Evolutionary conservation across 2,888 invertebrate species (phyloP).

Genomic region (Leptopilina myrica): DNA sequence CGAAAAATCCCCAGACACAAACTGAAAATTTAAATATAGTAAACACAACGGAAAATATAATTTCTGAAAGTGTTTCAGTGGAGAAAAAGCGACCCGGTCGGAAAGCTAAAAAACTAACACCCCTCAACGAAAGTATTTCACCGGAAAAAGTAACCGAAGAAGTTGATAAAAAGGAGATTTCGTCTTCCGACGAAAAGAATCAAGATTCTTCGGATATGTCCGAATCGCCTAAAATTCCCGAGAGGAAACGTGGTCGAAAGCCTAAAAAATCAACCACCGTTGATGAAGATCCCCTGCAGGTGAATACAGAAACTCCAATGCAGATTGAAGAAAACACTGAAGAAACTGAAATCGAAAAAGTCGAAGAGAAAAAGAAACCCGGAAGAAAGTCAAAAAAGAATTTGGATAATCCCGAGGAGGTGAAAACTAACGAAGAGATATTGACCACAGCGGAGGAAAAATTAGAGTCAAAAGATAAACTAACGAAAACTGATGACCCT

Average conservation of each 20-base stretch:
- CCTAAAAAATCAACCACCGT: background rate
- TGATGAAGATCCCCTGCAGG: background rate
- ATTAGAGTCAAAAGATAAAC: too few relatives aligned
- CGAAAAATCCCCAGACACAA: conserved; percentile 48
- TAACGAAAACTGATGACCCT: too few relatives aligned
- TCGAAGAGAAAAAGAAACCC: too few relatives aligned
- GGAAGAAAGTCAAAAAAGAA: too few relatives aligned
- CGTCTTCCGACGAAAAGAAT: background rate
- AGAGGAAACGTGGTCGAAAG: conserved; percentile 17
- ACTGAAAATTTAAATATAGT: background rate
- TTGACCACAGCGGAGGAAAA: too few relatives aligned
- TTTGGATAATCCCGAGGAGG: too few relatives aligned
- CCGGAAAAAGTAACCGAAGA: background rate
- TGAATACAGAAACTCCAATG: conserved; percentile 2
- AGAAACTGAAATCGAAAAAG: too few relatives aligned
- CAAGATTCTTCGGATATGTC: background rate
- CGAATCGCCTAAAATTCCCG: background rate
- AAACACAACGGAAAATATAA: background rate
- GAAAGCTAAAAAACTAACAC: conserved; percentile 53
- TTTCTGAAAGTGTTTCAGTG: background rate
- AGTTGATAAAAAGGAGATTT: background rate
- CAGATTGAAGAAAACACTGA: background rate
- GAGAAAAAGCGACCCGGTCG: conserved; percentile 13
- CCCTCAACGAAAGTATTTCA: conserved; percentile 43
- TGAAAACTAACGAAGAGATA: too few relatives aligned